Conservation (phyloP, 92 coral and sea anemone genomes). For the Montipora capitata region DNA sequence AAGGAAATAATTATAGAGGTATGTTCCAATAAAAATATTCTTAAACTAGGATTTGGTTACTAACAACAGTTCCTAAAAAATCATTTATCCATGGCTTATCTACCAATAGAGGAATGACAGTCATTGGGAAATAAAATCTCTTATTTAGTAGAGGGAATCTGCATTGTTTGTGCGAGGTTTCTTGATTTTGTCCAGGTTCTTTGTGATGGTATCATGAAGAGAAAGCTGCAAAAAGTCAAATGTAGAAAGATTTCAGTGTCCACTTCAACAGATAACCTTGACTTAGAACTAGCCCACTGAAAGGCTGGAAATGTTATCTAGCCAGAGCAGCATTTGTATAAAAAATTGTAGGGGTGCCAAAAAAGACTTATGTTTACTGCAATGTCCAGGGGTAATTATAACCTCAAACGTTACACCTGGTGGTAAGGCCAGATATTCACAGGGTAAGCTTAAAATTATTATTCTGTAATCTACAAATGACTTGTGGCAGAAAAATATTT, state of each 20-base stretch:
- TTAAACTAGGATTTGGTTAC: neutral
- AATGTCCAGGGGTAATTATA: too few relatives aligned
- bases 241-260: neutral
- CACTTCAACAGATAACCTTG: neutral
- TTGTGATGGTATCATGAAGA: slow-evolving; percentile 96
- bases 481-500: too few relatives aligned
- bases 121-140: neutral
- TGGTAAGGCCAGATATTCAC: too few relatives aligned
- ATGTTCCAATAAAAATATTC: slow-evolving; percentile 3
- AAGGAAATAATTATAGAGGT: neutral
- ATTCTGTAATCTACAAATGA: too few relatives aligned
- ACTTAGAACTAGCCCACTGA: neutral
- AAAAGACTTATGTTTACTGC: too few relatives aligned
- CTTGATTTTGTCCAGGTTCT: slow-evolving; percentile 98
- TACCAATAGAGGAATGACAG: neutral
- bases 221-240: slow-evolving; percentile 80
- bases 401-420: too few relatives aligned
- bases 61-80: neutral
- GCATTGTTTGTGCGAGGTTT: slow-evolving; percentile 97
- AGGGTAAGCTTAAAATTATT: too few relatives aligned
- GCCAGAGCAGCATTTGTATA: too few relatives aligned
- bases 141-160: slow-evolving; percentile 85
- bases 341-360: too few relatives aligned
- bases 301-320: neutral
- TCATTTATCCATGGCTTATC: neutral